These are phyloP conservation scores for Spodoptera frugiperda DNA, from an alignment of 1,140 invertebrate species.

Conservation along the genomic window DNA sequence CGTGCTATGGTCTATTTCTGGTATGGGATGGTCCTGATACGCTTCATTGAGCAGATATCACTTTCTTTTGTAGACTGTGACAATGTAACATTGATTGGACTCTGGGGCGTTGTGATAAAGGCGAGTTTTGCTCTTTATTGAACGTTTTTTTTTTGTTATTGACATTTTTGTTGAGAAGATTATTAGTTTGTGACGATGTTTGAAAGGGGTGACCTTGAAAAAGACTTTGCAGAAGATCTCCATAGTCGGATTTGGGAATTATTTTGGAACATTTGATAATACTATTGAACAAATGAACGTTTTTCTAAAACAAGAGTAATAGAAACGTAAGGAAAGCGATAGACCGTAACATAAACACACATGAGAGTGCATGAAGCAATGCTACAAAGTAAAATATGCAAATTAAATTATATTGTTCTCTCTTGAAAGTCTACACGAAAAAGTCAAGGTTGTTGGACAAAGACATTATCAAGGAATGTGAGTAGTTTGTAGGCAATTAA, in stretches of 20 bases:
- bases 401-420: constrained; percentile 10
- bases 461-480: constrained; percentile 10
- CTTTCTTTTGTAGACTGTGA: constrained; percentile 13
- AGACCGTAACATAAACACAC: neutral
- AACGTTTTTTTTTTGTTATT: too few species aligned
- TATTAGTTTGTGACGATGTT: too few species aligned
- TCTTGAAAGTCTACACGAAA: constrained; percentile 47
- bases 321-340: neutral
- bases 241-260: too few species aligned
- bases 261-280: too few species aligned
- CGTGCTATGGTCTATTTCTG: constrained; percentile 36
- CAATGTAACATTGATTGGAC: too few species aligned
- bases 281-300: neutral
- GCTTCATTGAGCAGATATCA: constrained; percentile 19
- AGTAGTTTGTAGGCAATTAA: neutral
- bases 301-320: neutral
- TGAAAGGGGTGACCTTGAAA: too few species aligned
- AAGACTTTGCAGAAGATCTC: too few species aligned
- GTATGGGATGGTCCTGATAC: neutral
- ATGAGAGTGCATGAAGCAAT: neutral
- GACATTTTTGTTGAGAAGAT: too few species aligned
- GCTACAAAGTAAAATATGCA: neutral
- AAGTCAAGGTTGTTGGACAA: constrained; percentile 52
- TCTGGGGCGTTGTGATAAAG: too few species aligned
- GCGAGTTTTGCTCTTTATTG: too few species aligned